Percentiles rank a stretch among this genome's conserved stretches.
phyloP scores from a whole-genome alignment of 1,140 invertebrate species.

The Platorchestia sp. region DNA sequence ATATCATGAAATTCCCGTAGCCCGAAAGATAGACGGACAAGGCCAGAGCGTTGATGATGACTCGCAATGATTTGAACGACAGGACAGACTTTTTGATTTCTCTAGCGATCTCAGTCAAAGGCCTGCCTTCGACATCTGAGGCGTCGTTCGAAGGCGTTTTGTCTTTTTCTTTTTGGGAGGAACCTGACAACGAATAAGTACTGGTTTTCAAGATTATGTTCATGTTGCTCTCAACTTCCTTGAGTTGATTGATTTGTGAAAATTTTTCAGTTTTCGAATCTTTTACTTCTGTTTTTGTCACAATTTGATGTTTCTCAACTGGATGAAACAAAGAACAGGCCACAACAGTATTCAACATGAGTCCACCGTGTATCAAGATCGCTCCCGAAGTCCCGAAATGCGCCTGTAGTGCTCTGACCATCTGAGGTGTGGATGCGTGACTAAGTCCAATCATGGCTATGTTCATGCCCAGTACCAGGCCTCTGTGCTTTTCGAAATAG shows the following conservation, averaged over 20 bases:
- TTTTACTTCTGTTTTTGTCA: neutral
- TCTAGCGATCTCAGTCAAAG: neutral
- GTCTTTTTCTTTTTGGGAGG: neutral
- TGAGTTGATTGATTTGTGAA: neutral
- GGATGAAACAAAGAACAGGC: neutral
- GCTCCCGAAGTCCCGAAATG: neutral
- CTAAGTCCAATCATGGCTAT: neutral
- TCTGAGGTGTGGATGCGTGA: neutral
- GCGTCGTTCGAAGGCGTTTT: neutral
- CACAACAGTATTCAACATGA: neutral
- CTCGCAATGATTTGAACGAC: neutral
- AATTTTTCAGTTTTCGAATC: neutral
- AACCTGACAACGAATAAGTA: neutral
- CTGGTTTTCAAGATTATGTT: neutral
- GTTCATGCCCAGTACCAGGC: slow-evolving; percentile 5
- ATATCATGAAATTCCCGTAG: neutral
- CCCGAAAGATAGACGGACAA: neutral
- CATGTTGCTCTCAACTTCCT: neutral
- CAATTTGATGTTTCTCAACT: neutral
- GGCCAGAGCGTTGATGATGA: neutral
- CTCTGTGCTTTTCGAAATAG: slow-evolving; percentile 20
- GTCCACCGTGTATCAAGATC: neutral
- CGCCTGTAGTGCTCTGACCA: neutral
- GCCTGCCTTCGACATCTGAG: neutral
- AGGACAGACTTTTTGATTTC: neutral